phyloP scores from a whole-genome alignment of 92 coral and sea anemone species.

The Zoanthus sociatus region DNA sequence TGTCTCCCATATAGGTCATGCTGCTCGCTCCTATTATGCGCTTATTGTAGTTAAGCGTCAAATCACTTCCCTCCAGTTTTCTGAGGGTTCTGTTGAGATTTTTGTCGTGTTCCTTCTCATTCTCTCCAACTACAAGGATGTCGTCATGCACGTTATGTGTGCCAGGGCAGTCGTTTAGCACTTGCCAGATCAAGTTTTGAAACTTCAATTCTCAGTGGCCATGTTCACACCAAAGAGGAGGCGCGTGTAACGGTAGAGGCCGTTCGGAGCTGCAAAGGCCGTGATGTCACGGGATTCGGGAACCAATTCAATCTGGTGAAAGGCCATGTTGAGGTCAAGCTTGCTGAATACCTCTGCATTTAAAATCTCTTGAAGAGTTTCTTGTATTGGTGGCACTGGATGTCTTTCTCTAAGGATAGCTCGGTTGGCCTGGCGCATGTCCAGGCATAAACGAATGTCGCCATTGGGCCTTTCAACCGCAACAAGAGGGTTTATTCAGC shows the following conservation, averaged over 20 bases:
- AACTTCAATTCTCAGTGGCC: slow-evolving; percentile 41
- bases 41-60: slow-evolving; percentile 61
- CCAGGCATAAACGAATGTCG: slow-evolving; percentile 61
- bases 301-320: slow-evolving; percentile 68
- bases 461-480: slow-evolving; percentile 64
- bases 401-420: slow-evolving; percentile 69
- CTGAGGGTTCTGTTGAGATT: slow-evolving; percentile 50
- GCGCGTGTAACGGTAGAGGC: slow-evolving; percentile 26
- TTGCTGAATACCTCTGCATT: slow-evolving; percentile 65
- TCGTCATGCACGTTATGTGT: slow-evolving; percentile 63
- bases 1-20: slow-evolving; percentile 61
- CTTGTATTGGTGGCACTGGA: slow-evolving; percentile 66
- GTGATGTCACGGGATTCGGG: slow-evolving; percentile 75
- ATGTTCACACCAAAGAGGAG: slow-evolving; percentile 52
- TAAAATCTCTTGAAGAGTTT: slow-evolving; percentile 72
- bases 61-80: slow-evolving; percentile 56
- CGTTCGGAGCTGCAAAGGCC: slow-evolving; percentile 68
- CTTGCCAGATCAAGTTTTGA: slow-evolving; percentile 47
- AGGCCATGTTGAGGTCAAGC: slow-evolving; percentile 66
- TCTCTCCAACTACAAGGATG: slow-evolving; percentile 49
- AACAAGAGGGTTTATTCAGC: slow-evolving; percentile 64
- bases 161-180: slow-evolving; percentile 55
- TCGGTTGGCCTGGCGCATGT: slow-evolving; percentile 69
- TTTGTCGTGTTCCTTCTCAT: slow-evolving; percentile 51
- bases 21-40: slow-evolving; percentile 44